A percentile compares a stretch with the other conserved stretches of the same genome.
Evolutionary conservation across 2,797 vertebrate species (phyloP).

Genomic region (Mycteria americana): DNA sequence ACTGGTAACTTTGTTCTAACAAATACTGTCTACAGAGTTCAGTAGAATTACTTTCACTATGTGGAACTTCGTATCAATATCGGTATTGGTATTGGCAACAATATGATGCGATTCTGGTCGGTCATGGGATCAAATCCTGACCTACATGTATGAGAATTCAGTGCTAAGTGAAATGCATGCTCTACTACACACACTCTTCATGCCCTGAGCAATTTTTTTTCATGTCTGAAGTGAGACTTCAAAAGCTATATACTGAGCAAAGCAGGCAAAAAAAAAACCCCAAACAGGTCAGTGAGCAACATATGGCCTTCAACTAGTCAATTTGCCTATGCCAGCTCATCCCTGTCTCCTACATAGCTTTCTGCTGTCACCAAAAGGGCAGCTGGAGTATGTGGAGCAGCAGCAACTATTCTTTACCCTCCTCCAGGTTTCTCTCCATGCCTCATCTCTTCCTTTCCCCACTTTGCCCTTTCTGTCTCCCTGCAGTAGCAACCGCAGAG

Average conservation of each 20-base stretch:
- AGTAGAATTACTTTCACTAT: neutral
- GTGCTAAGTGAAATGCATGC: neutral
- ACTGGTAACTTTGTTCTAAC: neutral
- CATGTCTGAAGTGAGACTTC: neutral
- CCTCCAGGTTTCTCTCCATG: slow-evolving; percentile 1
- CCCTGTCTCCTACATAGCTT: neutral
- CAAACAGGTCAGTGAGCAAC: neutral
- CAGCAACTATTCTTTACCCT: neutral
- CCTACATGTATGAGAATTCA: neutral
- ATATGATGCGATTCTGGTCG: neutral
- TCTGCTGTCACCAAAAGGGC: slow-evolving; percentile 23
- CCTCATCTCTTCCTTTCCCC: neutral
- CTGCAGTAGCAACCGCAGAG: neutral
- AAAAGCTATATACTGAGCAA: neutral
- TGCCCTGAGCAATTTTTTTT: neutral
- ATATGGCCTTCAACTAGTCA: neutral
- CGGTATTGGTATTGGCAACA: neutral
- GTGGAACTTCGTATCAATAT: neutral
- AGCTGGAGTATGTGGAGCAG: neutral
- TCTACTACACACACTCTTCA: neutral
- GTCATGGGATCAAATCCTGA: neutral
- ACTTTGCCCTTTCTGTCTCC: neutral
- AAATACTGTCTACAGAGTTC: neutral
- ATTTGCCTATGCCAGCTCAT: slow-evolving; percentile 17
- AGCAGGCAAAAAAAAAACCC: neutral